Evolutionary conservation across 64 coral and sea anemone species (phyloP), one percentile per base, ranked within the genome.

Genomic region (Pocillopora verrucosa): DNA sequence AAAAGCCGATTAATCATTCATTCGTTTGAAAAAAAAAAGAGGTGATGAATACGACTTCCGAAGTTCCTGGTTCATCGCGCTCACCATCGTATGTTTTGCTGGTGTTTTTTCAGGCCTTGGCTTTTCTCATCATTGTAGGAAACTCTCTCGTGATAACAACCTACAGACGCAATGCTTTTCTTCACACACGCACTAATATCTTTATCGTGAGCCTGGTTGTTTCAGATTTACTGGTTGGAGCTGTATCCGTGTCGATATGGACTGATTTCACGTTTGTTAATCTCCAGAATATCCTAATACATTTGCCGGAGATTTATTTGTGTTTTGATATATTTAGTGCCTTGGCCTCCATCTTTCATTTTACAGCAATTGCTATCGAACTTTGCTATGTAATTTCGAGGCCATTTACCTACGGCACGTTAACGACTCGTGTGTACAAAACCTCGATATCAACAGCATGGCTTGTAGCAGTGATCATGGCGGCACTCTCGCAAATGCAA

Each of bases 101-200:
- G 17, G 72, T 76, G 25, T 86, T 86, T 78, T 91, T 57, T 13
- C 15, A 72, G 26, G 62, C 60, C 6, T 34, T 91, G 68, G 70
- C 89, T 3, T 1, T 91, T 0, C 58, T 91, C 9, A 88, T 95
- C 25, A 76, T 95, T 30, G 30, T 30, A 30, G 30, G 30, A 30
- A 30, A 30, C 30, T 30, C 30, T 30, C 30, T 30, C 30, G 80
- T 95, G 10, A 92, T 95, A 15, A 12, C 78, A 9, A 70, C 89
- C 9, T 95, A 82, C 65, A 80, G 88, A 82, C 82, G 60, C 1
- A 89, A 95, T 38, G 5, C 59, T 26, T 64, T 84, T 16, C 80
- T 95, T 12, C 86, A 90, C 30, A 95, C 94, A 9, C 84, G 78
- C 13, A 95, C 89, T 10, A 91, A 95, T 13, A 88, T 82, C 34